A percentile compares a stretch with the other conserved stretches of the same genome.
Evolutionary conservation across 2,797 vertebrate genomes (phyloP).

Genomic region (Propithecus deckenii): DNA sequence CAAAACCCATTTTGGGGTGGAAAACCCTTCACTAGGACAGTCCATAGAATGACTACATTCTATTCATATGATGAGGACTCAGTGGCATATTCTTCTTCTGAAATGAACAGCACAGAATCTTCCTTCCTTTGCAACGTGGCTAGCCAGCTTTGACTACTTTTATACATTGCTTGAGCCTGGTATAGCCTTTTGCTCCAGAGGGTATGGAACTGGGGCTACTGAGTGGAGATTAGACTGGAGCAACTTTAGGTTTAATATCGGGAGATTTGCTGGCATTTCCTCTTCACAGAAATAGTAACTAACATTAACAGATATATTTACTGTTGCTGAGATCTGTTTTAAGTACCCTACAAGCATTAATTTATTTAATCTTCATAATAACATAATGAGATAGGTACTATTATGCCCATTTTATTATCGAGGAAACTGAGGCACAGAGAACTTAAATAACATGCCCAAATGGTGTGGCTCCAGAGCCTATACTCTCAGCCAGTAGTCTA

Average conservation of each 20-base stretch:
- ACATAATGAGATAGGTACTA: neutral
- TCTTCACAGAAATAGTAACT: neutral
- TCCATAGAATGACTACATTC: neutral
- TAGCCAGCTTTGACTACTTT: neutral
- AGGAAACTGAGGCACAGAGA: neutral
- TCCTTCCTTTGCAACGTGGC: neutral
- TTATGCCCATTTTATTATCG: neutral
- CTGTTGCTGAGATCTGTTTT: neutral
- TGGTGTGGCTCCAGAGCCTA: neutral
- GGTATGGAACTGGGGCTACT: neutral
- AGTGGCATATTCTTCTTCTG: neutral
- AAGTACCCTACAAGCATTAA: neutral
- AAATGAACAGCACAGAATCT: neutral
- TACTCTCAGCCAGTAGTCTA: neutral
- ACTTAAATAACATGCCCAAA: neutral
- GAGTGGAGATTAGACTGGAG: neutral
- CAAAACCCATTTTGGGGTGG: neutral
- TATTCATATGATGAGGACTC: neutral
- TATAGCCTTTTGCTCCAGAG: neutral
- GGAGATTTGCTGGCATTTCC: neutral
- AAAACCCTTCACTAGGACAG: neutral
- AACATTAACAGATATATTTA: neutral
- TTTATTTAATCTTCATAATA: neutral
- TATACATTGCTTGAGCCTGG: neutral
- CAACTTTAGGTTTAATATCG: neutral